Evolutionary conservation across 2,113 vertebrate species (phyloP).

Genomic region (Prunella himalayana): DNA sequence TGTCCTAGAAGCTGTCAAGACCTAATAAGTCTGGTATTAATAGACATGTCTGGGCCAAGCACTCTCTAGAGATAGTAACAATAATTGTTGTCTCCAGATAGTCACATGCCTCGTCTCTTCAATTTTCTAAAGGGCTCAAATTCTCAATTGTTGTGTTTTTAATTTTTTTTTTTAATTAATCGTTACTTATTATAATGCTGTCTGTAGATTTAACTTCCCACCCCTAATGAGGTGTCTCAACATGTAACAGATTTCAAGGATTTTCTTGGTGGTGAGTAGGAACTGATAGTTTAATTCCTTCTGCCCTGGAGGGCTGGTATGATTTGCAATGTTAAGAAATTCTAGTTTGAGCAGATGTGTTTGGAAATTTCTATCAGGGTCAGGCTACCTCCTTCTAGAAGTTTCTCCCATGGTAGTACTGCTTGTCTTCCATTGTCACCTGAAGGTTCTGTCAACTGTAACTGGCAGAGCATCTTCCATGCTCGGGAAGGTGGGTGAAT

Average conservation of each 20-base stretch:
- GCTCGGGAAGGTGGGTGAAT: not conserved
- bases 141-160: not conserved
- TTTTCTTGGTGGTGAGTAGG: not conserved
- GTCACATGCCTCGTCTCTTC: constrained; percentile 30
- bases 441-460: not conserved
- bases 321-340: not conserved
- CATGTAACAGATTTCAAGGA: not conserved
- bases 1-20: constrained; percentile 61
- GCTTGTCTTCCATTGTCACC: not conserved
- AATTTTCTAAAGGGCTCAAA: constrained; percentile 1
- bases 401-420: not conserved
- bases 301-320: not conserved
- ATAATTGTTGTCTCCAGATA: constrained; percentile 57
- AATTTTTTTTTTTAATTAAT: not conserved
- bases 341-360: not conserved
- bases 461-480: not conserved
- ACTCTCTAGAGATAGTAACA: constrained; percentile 60
- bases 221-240: not conserved
- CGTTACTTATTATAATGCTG: not conserved
- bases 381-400: not conserved
- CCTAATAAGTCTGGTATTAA: constrained; percentile 71
- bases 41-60: constrained; percentile 67
- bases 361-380: not conserved
- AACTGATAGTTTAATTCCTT: constrained; percentile 14
- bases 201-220: not conserved